Evolutionary conservation across 2,888 invertebrate species (phyloP), one percentile per base, ranked within the genome.

Genomic region (Macrosoma leucophasiata): DNA sequence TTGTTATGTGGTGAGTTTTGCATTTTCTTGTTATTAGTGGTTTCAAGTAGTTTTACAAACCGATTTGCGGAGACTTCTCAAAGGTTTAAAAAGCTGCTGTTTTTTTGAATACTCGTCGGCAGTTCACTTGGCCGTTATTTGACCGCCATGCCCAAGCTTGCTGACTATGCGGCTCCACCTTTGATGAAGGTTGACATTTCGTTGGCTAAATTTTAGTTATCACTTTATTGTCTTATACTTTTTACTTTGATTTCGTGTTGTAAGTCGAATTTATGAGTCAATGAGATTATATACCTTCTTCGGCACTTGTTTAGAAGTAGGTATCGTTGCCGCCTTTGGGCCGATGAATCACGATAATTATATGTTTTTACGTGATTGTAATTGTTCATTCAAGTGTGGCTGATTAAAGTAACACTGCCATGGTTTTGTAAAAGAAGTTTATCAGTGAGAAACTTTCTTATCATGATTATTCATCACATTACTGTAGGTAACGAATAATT

Each of bases 71-170:
- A 27, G 27, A 33, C 35, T 35, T 29, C 18, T 31, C 12, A n/a
- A 18, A 27, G 28, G 23, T 18, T 13, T 26, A 18, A 4, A 27
- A 10, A 27, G 26, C 26, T 38, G 39, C 29, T 25, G 17, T 36
- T 29, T 20, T 27, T 36, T 36, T 36, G 36, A 36, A 36, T 31
- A 19, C 26, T 30, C 27, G 36, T 55, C 39, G 44, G 41, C 35
- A 36, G 41, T 48, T 45, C 50, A 50, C 25, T 58, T 62, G 66
- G 74, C 77, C 79, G 77, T 78, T 79, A 74, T 69, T 76, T 76
- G 76, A 82, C 82, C 84, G 84, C 84, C 84, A 84, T 81, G 72
- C 72, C 72, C 72, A 70, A 74, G 74, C 73, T 62, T 63, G 61
- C 58, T 60, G 61, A 59, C 60, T 57, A 55, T 52, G 38, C 65